Evolutionary conservation across 1,140 invertebrate species (phyloP).

Genomic region (Psilanteris sp.): DNA sequence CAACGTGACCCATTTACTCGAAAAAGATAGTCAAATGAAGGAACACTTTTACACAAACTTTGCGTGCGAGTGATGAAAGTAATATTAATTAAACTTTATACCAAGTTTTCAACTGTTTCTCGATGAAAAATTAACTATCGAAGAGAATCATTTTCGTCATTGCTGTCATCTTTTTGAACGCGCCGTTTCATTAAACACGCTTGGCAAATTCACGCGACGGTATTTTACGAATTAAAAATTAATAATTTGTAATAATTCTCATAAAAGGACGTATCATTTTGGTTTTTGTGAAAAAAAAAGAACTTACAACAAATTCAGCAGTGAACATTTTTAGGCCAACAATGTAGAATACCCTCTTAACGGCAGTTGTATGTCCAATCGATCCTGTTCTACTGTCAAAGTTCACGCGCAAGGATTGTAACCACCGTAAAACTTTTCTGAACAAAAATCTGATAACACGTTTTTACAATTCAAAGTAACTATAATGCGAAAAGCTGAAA

Average conservation of each 20-base stretch:
- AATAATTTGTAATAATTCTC: no score
- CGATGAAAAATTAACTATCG: not conserved
- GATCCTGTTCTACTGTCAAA: constrained; percentile 41
- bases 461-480: constrained; percentile 41
- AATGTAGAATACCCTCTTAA: constrained; percentile 37
- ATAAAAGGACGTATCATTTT: not conserved
- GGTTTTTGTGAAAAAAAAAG: not conserved
- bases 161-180: no score
- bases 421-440: constrained; percentile 28
- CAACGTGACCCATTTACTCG: constrained; percentile 14
- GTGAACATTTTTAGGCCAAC: constrained; percentile 32
- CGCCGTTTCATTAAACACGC: no score
- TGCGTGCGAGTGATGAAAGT: constrained; percentile 21
- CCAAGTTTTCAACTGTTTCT: constrained; percentile 1
- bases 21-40: constrained; percentile 29
- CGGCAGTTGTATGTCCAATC: constrained; percentile 34
- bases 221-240: no score
- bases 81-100: constrained; percentile 22
- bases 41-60: constrained; percentile 26
- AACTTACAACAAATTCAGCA: not conserved
- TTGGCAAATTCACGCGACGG: no score
- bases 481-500: not conserved
- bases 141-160: not conserved
- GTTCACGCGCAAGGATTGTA: constrained; percentile 46
- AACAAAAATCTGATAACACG: constrained; percentile 41